phyloP scores from a whole-genome alignment of 2,113 vertebrate genomes.

The Xenus cinereus region DNA sequence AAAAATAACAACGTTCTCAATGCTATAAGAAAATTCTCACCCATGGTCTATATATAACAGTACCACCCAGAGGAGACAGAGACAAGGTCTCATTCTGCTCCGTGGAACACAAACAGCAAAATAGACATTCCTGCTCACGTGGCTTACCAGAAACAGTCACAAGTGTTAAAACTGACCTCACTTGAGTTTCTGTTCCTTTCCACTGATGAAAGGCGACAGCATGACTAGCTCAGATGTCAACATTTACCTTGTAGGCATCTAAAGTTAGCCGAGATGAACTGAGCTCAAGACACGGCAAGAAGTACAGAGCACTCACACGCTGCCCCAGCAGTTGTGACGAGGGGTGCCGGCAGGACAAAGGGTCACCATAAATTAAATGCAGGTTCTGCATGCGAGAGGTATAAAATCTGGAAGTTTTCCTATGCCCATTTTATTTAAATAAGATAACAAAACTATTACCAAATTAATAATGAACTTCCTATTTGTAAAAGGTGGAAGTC shows the following conservation, averaged over 20 bases:
- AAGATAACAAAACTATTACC: background rate
- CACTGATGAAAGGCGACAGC: constrained; percentile 26
- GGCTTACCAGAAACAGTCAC: constrained; percentile 6
- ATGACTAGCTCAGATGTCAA: constrained; percentile 25
- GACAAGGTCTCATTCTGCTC: background rate
- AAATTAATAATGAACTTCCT: background rate
- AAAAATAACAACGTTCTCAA: constrained; percentile 28
- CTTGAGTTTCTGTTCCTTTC: constrained; percentile 5
- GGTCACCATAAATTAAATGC: background rate
- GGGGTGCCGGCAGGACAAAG: background rate
- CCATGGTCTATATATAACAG: background rate
- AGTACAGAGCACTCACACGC: background rate
- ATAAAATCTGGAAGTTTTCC: background rate
- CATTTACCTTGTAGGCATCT: constrained; percentile 18
- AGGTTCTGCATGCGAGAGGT: background rate
- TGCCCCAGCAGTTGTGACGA: rapidly evolving
- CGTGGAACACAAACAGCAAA: background rate
- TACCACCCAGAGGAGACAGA: background rate
- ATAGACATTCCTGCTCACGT: background rate
- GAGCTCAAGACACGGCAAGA: background rate
- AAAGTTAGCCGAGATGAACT: constrained; percentile 10
- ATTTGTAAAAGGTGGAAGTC: background rate
- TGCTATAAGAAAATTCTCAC: constrained; percentile 10
- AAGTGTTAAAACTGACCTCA: background rate
- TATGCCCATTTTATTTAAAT: background rate